Base-by-base conservation (phyloP, 2,113 vertebrate genomes). In the Festucalex cinctus region DNA sequence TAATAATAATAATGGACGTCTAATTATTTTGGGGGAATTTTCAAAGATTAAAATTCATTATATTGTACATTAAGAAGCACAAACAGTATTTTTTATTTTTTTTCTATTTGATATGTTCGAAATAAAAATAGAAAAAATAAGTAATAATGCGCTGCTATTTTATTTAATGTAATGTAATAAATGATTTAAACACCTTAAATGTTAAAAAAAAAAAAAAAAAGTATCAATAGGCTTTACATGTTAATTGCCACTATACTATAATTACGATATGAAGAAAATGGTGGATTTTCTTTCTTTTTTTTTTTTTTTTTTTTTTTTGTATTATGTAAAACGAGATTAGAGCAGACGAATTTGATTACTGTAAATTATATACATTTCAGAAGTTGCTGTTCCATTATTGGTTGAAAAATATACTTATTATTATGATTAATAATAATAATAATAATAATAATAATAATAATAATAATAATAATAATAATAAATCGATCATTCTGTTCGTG, bases 401-500 rank as follows among this genome's bases (percentile, higher is more conserved):
- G 6, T 61, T 59, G 35, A 36, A 19, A 37, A 37, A 20, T 6
- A 16, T 9, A 8, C n/a, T n/a, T 37, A 62, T 20, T 22, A 62
- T 41, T 62, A 2, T n/a, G 10, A 3, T 1, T 56, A 56, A 28
- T 53, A 24, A 24, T 53, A 53, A 24, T 53, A 24, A 41, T 59
- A 41, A 20, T 65, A 35, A 58, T 59, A 26, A 60, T 35, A 13
- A 6, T 70, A 1, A 4, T 63, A 22, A 43, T 26, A 43, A 22
- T 39, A 39, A 37, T 39, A 22, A 39, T 60, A 22, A 22, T 65
- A 75, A 82, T 17, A 62, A 54, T 12, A 51, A 41, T 68, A 64
- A 56, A 56, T 56, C n/a, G n/a, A 13, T 28, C 22, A 56, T 86
- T 79, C 79, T 3, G 43, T 22, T 22, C 24, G 9, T n/a, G 16